Conservation (phyloP, 2,888 invertebrate genomes). For the Halictus quadricinctus region DNA sequence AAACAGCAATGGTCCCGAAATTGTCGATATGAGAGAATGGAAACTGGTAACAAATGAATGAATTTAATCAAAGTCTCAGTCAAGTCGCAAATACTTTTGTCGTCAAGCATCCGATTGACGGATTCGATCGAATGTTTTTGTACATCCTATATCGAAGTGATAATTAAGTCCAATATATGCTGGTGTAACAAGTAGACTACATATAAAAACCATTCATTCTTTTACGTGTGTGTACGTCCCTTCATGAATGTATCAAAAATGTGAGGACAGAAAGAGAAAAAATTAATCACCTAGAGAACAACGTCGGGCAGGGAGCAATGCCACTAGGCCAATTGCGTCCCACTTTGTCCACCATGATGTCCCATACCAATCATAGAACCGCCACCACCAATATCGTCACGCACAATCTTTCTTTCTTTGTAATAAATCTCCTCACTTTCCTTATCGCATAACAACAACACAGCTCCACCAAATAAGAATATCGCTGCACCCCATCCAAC, state of each 20-base stretch:
- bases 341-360: constrained; percentile 79
- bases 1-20: constrained; percentile 69
- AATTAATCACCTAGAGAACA: constrained; percentile 84
- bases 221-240: constrained; percentile 62
- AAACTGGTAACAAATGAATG: constrained; percentile 57
- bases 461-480: constrained; percentile 96
- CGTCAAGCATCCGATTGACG: constrained; percentile 35
- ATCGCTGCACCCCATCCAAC: constrained; percentile 99
- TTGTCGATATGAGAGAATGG: constrained; percentile 58
- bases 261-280: constrained; percentile 66
- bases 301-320: constrained; percentile 88
- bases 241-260: constrained; percentile 63
- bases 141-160: constrained; percentile 58
- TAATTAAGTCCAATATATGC: constrained; percentile 60
- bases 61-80: constrained; percentile 45
- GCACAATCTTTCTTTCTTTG: constrained; percentile 96
- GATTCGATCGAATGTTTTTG: constrained; percentile 47
- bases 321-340: constrained; percentile 85
- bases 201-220: constrained; percentile 65
- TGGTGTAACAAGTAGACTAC: constrained; percentile 61
- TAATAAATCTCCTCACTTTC: constrained; percentile 99
- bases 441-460: constrained; percentile 97
- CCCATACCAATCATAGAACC: constrained; percentile 80
- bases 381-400: constrained; percentile 83
- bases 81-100: constrained; percentile 42